Percentiles rank a stretch among this genome's conserved stretches.
Conservation (phyloP, 2,888 invertebrate species). For the Lasioglossum malachurum region DNA sequence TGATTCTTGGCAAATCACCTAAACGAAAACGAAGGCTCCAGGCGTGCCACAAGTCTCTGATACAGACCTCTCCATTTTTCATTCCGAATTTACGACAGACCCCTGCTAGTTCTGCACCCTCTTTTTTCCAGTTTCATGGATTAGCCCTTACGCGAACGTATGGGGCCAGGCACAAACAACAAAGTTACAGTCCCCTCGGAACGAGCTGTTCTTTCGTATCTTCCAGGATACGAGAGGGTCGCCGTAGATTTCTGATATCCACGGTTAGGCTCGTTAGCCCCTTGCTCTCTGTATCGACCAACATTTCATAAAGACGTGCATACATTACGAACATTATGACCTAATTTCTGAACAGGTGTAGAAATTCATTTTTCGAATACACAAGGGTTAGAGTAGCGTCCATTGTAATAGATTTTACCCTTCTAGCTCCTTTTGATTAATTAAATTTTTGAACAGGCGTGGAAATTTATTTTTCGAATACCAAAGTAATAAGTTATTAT, state of each 20-base stretch:
- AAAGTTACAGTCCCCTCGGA: neutral
- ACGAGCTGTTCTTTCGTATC: neutral
- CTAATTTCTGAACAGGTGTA: too few relatives aligned
- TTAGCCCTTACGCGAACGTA: conserved; percentile 15
- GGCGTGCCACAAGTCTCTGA: neutral
- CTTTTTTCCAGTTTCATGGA: neutral
- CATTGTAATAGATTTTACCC: too few relatives aligned
- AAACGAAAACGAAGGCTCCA: neutral
- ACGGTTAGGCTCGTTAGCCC: neutral
- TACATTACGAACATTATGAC: too few relatives aligned
- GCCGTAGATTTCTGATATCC: neutral
- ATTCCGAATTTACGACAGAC: neutral
- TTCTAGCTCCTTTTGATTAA: too few relatives aligned
- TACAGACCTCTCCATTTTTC: neutral
- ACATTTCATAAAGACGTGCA: too few relatives aligned
- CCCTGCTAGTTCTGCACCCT: neutral
- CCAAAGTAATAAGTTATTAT: too few relatives aligned
- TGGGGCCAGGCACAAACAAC: neutral
- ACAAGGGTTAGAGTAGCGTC: too few relatives aligned
- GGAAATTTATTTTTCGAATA: too few relatives aligned
- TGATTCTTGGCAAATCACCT: neutral
- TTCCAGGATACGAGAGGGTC: neutral
- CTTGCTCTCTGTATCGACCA: neutral
- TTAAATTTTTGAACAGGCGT: too few relatives aligned
- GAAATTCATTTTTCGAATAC: too few relatives aligned